These are phyloP conservation scores for Rhea americana DNA, from an alignment of 2,113 vertebrate species.

Conservation along the genomic window DNA sequence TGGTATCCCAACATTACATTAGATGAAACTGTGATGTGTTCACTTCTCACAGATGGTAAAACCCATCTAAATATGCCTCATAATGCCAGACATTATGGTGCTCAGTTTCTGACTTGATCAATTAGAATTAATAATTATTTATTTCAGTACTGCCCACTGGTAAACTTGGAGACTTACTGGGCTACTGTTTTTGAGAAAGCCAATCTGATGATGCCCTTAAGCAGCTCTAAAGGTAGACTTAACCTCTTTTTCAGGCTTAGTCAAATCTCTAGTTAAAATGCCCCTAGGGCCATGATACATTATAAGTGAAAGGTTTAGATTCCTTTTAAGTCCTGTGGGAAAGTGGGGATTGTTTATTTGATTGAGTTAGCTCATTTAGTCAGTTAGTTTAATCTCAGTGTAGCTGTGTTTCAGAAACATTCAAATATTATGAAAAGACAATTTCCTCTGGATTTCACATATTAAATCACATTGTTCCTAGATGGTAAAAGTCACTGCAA, in stretches of 20 bases:
- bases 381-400: neutral
- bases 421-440: neutral
- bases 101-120: neutral
- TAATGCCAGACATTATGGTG: neutral
- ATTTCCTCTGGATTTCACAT: neutral
- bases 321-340: neutral
- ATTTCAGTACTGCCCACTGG: neutral
- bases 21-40: neutral
- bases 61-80: neutral
- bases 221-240: neutral
- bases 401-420: neutral
- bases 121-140: neutral
- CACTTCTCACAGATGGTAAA: neutral
- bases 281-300: neutral
- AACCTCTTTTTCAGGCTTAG: neutral
- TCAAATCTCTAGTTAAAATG: neutral
- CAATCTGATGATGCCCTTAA: neutral
- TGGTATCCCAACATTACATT: neutral
- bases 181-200: neutral
- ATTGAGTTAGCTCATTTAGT: slow-evolving; percentile 33
- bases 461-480: neutral
- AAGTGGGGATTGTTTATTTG: neutral
- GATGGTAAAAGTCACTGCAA: neutral
- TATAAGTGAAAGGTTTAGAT: neutral
- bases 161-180: neutral